phyloP scores from a whole-genome alignment of 2,113 vertebrate genomes.

The Tachycineta bicolor region DNA sequence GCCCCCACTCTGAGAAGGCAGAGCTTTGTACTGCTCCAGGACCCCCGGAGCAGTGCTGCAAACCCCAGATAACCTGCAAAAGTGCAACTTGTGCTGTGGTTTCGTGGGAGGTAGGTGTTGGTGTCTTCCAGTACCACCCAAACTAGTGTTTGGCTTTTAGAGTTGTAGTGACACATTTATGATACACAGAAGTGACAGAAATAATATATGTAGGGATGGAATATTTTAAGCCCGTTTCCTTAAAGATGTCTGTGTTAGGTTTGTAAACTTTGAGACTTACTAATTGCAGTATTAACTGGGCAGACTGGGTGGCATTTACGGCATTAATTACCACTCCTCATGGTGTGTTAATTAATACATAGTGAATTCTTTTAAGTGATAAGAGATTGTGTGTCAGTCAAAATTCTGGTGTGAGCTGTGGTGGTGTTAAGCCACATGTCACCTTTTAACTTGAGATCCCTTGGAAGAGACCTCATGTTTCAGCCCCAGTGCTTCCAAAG shows the following conservation, averaged over 20 bases:
- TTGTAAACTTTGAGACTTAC: background rate
- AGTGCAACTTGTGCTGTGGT: slow-evolving; percentile 71
- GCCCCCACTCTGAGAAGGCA: slow-evolving; percentile 70
- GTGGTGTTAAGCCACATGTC: rapidly evolving
- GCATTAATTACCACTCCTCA: background rate
- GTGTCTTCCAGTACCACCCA: background rate
- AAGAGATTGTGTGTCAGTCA: background rate
- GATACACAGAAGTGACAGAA: background rate
- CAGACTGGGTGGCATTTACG: background rate
- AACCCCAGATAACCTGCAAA: slow-evolving; percentile 73
- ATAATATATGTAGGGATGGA: background rate
- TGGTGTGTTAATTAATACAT: background rate
- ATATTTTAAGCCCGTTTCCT: background rate
- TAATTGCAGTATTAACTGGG: background rate
- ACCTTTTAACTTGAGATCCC: background rate
- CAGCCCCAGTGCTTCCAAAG: background rate
- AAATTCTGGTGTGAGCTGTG: background rate
- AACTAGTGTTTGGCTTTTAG: background rate
- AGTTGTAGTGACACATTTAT: rapidly evolving
- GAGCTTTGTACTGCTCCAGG: slow-evolving; percentile 73
- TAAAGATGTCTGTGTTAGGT: rapidly evolving
- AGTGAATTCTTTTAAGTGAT: background rate
- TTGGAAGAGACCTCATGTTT: background rate
- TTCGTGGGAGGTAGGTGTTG: slow-evolving; percentile 76
- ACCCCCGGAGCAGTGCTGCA: slow-evolving; percentile 75